Conservation (phyloP, 1,140 invertebrate species). For the Cydia splendana region DNA sequence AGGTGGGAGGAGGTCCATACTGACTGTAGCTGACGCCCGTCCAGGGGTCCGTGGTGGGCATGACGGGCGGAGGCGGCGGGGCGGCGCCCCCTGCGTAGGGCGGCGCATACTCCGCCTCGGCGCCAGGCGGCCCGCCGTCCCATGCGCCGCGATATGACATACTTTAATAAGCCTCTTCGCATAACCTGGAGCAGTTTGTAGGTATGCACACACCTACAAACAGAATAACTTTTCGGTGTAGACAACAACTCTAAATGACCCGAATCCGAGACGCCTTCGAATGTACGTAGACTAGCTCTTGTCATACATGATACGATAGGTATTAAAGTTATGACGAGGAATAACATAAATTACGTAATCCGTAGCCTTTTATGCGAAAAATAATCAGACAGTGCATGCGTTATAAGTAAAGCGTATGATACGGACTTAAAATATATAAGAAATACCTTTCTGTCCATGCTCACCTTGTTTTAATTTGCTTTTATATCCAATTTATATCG, state of each 20-base stretch:
- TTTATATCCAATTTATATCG: slow-evolving; percentile 53
- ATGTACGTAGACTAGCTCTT: slow-evolving; percentile 22
- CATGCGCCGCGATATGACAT: slow-evolving; percentile 76
- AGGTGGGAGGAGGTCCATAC: slow-evolving; percentile 60
- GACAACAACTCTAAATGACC: slow-evolving; percentile 72
- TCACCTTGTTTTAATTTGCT: slow-evolving; percentile 66
- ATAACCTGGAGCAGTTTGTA: slow-evolving; percentile 80
- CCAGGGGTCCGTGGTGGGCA: slow-evolving; percentile 76
- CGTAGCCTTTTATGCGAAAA: slow-evolving; percentile 52
- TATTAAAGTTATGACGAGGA: slow-evolving; percentile 63
- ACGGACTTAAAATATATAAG: slow-evolving; percentile 41
- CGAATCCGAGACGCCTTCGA: slow-evolving; percentile 58
- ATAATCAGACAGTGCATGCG: slow-evolving; percentile 54
- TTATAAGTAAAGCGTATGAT: slow-evolving; percentile 50
- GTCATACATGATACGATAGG: slow-evolving; percentile 49
- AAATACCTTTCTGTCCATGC: slow-evolving; percentile 60
- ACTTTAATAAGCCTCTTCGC: slow-evolving; percentile 71
- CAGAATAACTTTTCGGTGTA: slow-evolving; percentile 81
- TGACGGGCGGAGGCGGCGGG: slow-evolving; percentile 45
- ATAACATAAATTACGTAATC: slow-evolving; percentile 77
- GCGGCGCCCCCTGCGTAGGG: slow-evolving; percentile 54
- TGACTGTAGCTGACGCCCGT: slow-evolving; percentile 74
- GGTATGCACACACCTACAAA: slow-evolving; percentile 81
- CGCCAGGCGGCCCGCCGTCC: slow-evolving; percentile 76
- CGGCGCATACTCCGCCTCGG: slow-evolving; percentile 63